phyloP scores from a whole-genome alignment of 92 coral and sea anemone species.

The Zoanthus sansibaricus region DNA sequence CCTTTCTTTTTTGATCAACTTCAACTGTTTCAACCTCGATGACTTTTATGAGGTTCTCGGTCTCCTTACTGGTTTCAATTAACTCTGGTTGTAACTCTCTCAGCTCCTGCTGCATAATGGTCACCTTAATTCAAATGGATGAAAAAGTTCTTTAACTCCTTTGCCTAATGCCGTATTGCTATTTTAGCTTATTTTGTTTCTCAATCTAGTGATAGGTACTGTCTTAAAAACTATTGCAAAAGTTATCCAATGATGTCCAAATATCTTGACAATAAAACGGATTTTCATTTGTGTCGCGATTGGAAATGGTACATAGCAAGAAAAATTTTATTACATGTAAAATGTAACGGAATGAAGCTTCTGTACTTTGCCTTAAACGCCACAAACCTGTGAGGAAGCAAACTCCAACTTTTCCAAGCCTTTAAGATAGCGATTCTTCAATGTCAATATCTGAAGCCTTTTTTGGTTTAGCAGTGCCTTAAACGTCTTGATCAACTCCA shows the following conservation, averaged over 20 bases:
- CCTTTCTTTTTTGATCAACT: constrained; percentile 93
- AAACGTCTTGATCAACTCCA: constrained; percentile 94
- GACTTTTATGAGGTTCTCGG: constrained; percentile 83
- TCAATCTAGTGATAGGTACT: background rate
- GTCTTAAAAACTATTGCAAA: background rate
- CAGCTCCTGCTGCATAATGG: constrained; percentile 95
- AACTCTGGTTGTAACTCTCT: constrained; percentile 94
- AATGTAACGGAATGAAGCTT: background rate
- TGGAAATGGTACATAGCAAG: too few relatives aligned
- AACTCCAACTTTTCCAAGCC: constrained; percentile 95
- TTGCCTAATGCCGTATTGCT: too few relatives aligned
- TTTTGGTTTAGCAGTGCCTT: constrained; percentile 91
- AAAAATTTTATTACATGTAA: too few relatives aligned
- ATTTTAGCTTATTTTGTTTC: too few relatives aligned
- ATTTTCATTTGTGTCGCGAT: too few relatives aligned
- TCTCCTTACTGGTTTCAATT: constrained; percentile 92
- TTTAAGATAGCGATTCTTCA: constrained; percentile 90
- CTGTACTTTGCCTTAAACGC: background rate
- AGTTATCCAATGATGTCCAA: too few relatives aligned
- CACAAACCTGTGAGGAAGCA: constrained; percentile 88
- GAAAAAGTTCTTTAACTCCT: too few relatives aligned
- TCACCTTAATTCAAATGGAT: constrained; percentile 61
- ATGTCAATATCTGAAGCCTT: constrained; percentile 86
- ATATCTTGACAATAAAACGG: too few relatives aligned
- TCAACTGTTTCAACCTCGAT: constrained; percentile 92